These are phyloP conservation scores for Reticulitermes speratus DNA, from an alignment of 1,140 invertebrate species.

Conservation along the genomic window DNA sequence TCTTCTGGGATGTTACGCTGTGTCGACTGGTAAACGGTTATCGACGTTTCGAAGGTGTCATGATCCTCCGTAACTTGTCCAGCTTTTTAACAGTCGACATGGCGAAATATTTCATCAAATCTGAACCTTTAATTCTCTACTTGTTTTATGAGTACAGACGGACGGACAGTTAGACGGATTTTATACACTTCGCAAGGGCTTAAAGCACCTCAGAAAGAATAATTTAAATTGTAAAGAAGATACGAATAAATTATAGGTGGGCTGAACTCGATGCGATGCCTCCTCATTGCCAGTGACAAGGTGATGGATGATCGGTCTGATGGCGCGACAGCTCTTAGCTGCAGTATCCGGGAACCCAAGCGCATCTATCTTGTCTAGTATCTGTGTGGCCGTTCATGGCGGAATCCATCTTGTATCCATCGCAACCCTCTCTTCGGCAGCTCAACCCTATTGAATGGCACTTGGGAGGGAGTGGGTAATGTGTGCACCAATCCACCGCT, in stretches of 20 bases:
- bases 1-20: too few relatives aligned
- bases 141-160: too few relatives aligned
- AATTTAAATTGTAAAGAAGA: not conserved
- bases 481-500: not conserved
- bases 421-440: slow-evolving; percentile 5
- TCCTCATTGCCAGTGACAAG: not conserved
- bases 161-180: too few relatives aligned
- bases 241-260: not conserved
- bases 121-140: too few relatives aligned
- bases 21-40: too few relatives aligned
- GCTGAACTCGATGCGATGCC: not conserved
- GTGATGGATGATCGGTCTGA: not conserved
- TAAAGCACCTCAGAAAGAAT: too few relatives aligned
- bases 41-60: too few relatives aligned
- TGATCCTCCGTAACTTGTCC: too few relatives aligned
- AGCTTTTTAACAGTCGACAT: too few relatives aligned
- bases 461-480: not conserved
- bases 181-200: too few relatives aligned
- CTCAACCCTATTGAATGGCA: not conserved
- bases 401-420: slow-evolving; percentile 18
- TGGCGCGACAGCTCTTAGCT: slow-evolving; percentile 15
- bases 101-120: too few relatives aligned
- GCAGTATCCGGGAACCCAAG: slow-evolving; percentile 4
- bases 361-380: slow-evolving; percentile 15
- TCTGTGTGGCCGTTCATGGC: not conserved